Evolutionary conservation across 2,888 invertebrate species (phyloP).

Genomic region (Chymomyza fuscimana): DNA sequence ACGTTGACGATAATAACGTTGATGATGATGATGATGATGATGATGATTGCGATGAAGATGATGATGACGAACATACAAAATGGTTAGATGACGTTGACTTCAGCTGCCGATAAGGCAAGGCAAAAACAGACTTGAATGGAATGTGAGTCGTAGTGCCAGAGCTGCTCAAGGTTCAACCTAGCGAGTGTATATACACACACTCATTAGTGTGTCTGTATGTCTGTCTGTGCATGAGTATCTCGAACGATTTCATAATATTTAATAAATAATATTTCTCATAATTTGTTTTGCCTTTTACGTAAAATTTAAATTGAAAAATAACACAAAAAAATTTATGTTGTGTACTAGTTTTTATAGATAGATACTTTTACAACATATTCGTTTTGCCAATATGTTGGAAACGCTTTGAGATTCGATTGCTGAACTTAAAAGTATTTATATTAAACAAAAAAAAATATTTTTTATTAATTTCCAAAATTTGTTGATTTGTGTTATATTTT

Average conservation of each 20-base stretch:
- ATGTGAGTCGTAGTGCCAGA: not conserved
- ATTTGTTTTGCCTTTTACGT: constrained; percentile 69
- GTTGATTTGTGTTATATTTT: too few species aligned
- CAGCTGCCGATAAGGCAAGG: constrained; percentile 23
- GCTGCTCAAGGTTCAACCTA: constrained; percentile 52
- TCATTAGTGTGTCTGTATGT: constrained; percentile 1
- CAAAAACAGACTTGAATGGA: not conserved
- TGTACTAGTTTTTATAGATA: not conserved
- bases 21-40: constrained; percentile 18
- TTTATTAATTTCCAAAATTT: too few species aligned
- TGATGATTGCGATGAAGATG: constrained; percentile 30
- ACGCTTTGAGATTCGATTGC: not conserved
- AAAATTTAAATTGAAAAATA: constrained; percentile 62
- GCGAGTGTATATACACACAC: constrained; percentile 25
- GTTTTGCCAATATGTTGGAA: not conserved
- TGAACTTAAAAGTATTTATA: too few species aligned
- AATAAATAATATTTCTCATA: constrained; percentile 74
- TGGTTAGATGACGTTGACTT: not conserved
- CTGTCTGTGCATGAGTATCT: constrained; percentile 46
- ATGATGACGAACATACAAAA: constrained; percentile 36
- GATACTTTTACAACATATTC: not conserved
- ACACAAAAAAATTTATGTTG: not conserved
- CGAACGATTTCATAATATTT: constrained; percentile 72
- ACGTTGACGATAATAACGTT: constrained; percentile 35
- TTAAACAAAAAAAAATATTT: too few species aligned